Base-by-base conservation (phyloP, 2,888 invertebrate genomes). In the Pelosia muscerda region DNA sequence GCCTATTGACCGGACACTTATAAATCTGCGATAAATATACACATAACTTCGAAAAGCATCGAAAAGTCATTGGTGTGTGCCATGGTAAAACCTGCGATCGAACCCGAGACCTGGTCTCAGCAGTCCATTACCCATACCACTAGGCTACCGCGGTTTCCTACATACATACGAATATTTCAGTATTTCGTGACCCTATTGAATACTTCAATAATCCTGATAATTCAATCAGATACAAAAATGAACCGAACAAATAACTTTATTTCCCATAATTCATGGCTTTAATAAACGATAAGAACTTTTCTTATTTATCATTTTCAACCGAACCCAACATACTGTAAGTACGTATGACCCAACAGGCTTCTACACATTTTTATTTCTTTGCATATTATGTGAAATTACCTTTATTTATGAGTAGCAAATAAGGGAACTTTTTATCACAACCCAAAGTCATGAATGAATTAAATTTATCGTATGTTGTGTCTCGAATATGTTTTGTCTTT, bases 331-430 rank as follows among this genome's bases (percentile, higher is more conserved):
- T 25, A n/a, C 10, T 13, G 61, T 28, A 49, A 49, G n/a, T 49
- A 49, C 49, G 28, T 11, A 28, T 62, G 61, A 49, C 28, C 61
- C 28, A 25, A 9, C 49, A 15, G 15, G 49, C 26, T 61, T 61
- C 42, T 28, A 61, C 19, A n/a, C 49, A 22, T 25, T 62, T 53
- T 62, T 28, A 53, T 62, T 62, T 28, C 28, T 49, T 53, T 49
- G 26, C 61, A 28, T 28, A 62, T 61, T 61, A 61, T 61, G 61
- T 61, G 61, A 42, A 61, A 61, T 62, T 62, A 49, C 42, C 28
- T 62, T 55, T 62, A 49, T 49, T 49, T 62, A 62, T 49, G 61
- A 61, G 49, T 62, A 25, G 49, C 61, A 62, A 53, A 53, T 62
- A 62, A 53, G 61, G n/a, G 53, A 62, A 62, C 61, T 62, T 62